Conservation (phyloP, 2,113 vertebrate species). For the Lepus timidus region DNA sequence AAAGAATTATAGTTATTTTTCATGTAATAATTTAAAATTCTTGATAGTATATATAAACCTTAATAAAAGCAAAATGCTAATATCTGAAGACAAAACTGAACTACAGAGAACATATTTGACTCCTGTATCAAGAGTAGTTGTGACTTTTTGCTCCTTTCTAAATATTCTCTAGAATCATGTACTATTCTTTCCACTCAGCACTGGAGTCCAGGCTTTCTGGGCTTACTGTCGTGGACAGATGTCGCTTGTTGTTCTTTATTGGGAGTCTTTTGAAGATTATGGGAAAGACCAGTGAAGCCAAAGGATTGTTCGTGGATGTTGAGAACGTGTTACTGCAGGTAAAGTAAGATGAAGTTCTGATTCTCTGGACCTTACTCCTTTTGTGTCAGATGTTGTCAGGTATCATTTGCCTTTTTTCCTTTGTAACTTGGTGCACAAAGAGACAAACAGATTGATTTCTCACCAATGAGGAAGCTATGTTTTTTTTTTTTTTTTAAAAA, state of each 20-base stretch:
- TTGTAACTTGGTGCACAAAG: neutral
- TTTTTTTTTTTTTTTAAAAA: conserved; percentile 8
- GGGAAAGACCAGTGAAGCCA: conserved; percentile 72
- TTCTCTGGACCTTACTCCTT: neutral
- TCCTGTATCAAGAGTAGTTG: neutral
- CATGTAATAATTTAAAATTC: neutral
- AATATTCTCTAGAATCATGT: neutral
- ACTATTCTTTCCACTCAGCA: conserved; percentile 5
- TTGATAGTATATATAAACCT: neutral
- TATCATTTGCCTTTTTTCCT: neutral
- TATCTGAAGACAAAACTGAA: neutral
- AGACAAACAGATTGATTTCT: neutral
- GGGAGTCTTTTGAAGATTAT: conserved; percentile 76
- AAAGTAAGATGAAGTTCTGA: neutral
- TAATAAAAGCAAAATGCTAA: neutral
- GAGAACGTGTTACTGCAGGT: conserved; percentile 73
- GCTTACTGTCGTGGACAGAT: neutral
- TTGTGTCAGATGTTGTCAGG: neutral
- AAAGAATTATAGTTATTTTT: conserved; percentile 22
- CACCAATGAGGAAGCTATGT: neutral
- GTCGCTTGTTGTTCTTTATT: conserved; percentile 67
- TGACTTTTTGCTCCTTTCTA: neutral
- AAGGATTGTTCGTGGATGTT: conserved; percentile 56
- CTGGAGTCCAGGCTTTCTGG: conserved; percentile 43
- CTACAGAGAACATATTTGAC: neutral